Evolutionary conservation across 2,113 vertebrate genomes (phyloP), one percentile per base, ranked within the genome.

Genomic region (Tringa solitaria): DNA sequence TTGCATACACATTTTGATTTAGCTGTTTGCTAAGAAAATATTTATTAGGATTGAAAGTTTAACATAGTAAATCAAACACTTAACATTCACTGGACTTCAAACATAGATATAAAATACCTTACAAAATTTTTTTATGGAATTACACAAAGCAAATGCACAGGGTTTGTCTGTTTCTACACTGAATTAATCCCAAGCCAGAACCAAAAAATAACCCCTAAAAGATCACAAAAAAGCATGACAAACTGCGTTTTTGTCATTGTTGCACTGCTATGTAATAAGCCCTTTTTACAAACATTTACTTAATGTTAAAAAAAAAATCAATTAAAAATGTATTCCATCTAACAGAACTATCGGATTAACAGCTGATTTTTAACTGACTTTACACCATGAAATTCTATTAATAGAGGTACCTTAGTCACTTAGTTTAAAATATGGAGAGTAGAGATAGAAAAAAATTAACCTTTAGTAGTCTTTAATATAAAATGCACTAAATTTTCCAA

Each of bases 381-480:
- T 97, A 96, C 80, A 96, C 68, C 39, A 95, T 87, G 84, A 96
- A 95, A 97, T 89, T 92, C 94, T 97, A 96, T 92, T 94, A 97
- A 94, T 48, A 97, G 95, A 97, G 94, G 93, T 96, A 96, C 91
- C 70, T 95, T 94, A 95, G 82, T 95, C 90, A 92, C 83, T 95
- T 94, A 96, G 87, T 95, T 97, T 94, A 97, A 95, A 92, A 96
- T 96, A 96, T 69, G 94, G 90, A 97, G 78, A 95, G 19, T 53
- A 97, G 72, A 96, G 75, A 97, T 92, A 96, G 94, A 93, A 95
- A 96, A 96, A 93, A 96, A 94, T 89, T 93, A 97, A 92, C 61
- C 19, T 96, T 96, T 96, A 97, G 97, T 97, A 96, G 96, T 97
- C 97, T 96, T 97, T 95, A 95, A 97, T 97, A 98, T 97, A 97